Base-by-base conservation (phyloP, 2,113 vertebrate species). In the Alosa alosa region DNA sequence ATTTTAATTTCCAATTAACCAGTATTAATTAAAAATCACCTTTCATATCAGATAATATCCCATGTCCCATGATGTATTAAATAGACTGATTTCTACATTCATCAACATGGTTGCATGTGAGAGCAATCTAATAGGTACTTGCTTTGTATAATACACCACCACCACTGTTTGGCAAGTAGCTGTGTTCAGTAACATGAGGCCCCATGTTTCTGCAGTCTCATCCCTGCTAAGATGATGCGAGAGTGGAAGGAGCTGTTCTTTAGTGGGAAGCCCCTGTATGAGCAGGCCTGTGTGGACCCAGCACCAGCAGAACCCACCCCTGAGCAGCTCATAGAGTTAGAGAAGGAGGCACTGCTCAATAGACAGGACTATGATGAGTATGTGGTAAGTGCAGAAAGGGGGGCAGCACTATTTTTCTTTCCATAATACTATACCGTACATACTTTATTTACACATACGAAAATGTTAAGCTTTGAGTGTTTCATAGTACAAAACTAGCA, bases 201-300 rank as follows among this genome's bases (percentile, higher is more conserved):
- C 11, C 25, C 31, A 68, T 88, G 82, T 85, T 88, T 60, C 20
- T 90, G 36, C 89, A 99, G 98, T 90, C 85, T 91, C 87, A 96
- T 98, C 92, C 97, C 98, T 81, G 50, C 72, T 46, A 98, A 97
- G 91, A 15, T 96, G 92, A 95, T 97, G 93, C 89, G 89, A 86
- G 96, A 97, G 86, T 99, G 98, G 98, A 98, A 97, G 93, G 96
- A 97, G 86, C 84, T 97, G 18, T 96, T 97, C 92, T 89, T 96
- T 50, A 91, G 88, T 31, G 97, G 95, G 84, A 92, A 96, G 82
- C 96, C 97, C 47, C 92, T 99, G 57, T 98, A 98, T 88, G 94
- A 96, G 25, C 91, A 93, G 92, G 86, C 90, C 7, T 92, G 90
- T 36, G 18, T 93, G 86, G 92, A 93, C 11, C 44, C 86, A 10